A percentile compares a stretch with the other conserved stretches of the same genome.
phyloP scores from a whole-genome alignment of 2,888 invertebrate species.

The Drosophila hamatofila region DNA sequence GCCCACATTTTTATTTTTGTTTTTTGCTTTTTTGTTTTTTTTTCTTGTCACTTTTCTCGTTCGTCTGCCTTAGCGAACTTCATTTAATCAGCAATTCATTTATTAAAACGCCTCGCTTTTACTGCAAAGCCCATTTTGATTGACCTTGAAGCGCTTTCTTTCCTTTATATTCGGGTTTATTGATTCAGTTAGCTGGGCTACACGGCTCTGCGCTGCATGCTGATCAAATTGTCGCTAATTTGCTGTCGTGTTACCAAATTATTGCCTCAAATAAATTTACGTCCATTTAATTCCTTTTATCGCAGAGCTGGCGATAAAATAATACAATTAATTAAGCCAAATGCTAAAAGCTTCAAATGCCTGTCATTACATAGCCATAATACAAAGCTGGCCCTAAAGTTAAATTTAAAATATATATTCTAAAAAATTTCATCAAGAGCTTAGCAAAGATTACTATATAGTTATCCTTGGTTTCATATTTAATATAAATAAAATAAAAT shows the following conservation, averaged over 20 bases:
- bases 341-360: neutral
- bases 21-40: conserved; percentile 9
- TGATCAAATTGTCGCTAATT: conserved; percentile 60
- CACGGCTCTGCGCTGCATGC: conserved; percentile 6
- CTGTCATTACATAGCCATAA: neutral
- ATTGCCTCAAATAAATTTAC: conserved; percentile 49
- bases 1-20: conserved; percentile 32
- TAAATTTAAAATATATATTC: neutral
- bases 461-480: neutral
- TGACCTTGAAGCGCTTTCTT: conserved; percentile 46
- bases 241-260: conserved; percentile 50
- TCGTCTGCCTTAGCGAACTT: conserved; percentile 50
- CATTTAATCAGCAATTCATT: conserved; percentile 76
- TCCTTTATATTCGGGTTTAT: conserved; percentile 48
- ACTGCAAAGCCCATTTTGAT: conserved; percentile 25
- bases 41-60: neutral
- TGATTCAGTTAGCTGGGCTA: conserved; percentile 49
- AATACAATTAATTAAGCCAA: conserved; percentile 13
- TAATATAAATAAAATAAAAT: neutral
- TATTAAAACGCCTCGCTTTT: conserved; percentile 56
- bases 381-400: neutral
- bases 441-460: no score
- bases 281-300: conserved; percentile 52
- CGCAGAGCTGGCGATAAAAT: neutral
- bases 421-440: neutral